Conservation (phyloP, 2,113 vertebrate genomes). For the Lipotes vexillifer region DNA sequence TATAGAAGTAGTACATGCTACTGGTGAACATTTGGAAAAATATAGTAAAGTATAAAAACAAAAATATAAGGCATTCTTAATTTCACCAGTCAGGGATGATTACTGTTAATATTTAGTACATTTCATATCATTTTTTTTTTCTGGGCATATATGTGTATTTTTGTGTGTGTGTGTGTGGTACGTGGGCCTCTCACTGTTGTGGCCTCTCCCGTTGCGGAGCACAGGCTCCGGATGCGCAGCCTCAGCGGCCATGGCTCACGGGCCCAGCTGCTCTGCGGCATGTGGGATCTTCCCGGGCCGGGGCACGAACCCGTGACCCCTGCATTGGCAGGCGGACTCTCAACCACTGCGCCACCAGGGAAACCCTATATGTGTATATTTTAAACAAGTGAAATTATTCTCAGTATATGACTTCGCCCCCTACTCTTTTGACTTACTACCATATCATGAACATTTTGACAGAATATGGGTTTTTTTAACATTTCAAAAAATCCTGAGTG, state of each 20-base stretch:
- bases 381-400: conserved; percentile 23
- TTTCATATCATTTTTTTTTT: conserved; percentile 23
- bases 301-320: no score
- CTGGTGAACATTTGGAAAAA: conserved; percentile 7
- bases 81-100: background rate
- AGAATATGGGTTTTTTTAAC: background rate
- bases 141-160: background rate
- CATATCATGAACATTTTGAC: conserved; percentile 22
- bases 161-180: background rate
- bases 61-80: background rate
- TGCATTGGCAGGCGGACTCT: no score
- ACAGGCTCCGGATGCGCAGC: no score
- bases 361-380: background rate
- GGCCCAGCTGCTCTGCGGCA: no score
- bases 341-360: no score
- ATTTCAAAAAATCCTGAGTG: background rate
- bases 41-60: conserved; percentile 7
- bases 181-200: no score
- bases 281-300: no score
- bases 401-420: background rate
- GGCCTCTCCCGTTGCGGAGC: no score
- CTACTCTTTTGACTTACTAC: conserved; percentile 30
- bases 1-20: background rate
- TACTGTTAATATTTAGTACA: conserved; percentile 28
- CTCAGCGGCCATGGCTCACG: no score